These are phyloP conservation scores for Euzetes globulus DNA, from an alignment of 2,888 invertebrate species.

Conservation along the genomic window DNA sequence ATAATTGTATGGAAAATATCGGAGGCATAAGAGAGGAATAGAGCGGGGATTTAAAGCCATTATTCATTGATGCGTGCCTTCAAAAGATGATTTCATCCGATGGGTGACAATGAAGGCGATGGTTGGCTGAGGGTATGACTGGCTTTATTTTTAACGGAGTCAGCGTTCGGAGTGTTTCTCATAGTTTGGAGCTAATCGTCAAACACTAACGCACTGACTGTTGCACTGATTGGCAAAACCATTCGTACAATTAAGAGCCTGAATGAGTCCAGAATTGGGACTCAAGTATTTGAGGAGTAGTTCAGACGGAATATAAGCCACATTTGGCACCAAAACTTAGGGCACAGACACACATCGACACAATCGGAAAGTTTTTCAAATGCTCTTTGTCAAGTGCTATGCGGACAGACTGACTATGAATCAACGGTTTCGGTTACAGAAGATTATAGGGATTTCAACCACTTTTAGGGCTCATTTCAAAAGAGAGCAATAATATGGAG, in stretches of 20 bases:
- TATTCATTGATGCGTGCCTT: conserved; percentile 8
- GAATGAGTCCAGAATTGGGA: not conserved
- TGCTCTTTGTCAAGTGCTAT: not conserved
- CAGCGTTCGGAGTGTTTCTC: not conserved
- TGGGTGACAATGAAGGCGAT: conserved; percentile 8
- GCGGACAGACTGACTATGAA: not conserved
- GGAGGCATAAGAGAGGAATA: not conserved
- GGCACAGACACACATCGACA: not conserved
- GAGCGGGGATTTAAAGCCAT: not conserved
- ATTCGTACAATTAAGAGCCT: not conserved
- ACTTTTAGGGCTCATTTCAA: not conserved
- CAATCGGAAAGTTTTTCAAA: not conserved
- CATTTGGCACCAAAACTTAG: not conserved
- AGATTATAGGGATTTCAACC: not conserved
- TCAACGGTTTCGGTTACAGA: conserved; percentile 6
- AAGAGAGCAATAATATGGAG: not conserved
- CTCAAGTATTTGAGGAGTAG: not conserved
- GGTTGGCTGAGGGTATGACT: not conserved
- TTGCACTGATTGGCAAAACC: not conserved
- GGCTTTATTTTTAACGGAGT: not conserved
- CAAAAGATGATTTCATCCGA: conserved; percentile 17
- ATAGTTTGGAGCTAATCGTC: not conserved
- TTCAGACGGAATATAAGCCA: conserved; percentile 6
- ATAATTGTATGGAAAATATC: not conserved
- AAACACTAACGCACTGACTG: not conserved